Percentiles rank a stretch among this genome's conserved stretches.
phyloP scores from a whole-genome alignment of 2,888 invertebrate genomes.

The Agonopterix heracliana region DNA sequence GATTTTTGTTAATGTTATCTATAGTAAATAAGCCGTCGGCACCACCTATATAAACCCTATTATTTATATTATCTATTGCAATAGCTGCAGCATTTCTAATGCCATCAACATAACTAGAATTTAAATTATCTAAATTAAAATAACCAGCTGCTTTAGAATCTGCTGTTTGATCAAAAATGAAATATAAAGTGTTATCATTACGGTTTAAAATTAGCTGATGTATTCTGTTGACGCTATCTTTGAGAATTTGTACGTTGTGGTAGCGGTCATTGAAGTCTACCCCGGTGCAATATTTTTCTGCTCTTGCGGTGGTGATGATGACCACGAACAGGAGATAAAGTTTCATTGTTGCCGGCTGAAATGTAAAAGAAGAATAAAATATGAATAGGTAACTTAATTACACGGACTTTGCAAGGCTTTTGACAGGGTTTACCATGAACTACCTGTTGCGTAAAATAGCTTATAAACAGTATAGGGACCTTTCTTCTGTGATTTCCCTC shows the following conservation, averaged over 20 bases:
- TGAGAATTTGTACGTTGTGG: slow-evolving; percentile 46
- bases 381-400: no score
- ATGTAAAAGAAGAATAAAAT: no score
- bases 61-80: slow-evolving; percentile 44
- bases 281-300: slow-evolving; percentile 42
- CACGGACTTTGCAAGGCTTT: no score
- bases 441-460: no score
- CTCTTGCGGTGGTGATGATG: slow-evolving; percentile 24
- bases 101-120: slow-evolving; percentile 41
- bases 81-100: slow-evolving; percentile 55
- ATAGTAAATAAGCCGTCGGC: slow-evolving; percentile 50
- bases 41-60: slow-evolving; percentile 52
- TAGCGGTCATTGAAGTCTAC: slow-evolving; percentile 45
- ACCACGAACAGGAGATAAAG: slow-evolving; percentile 22
- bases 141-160: slow-evolving; percentile 37
- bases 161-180: slow-evolving; percentile 51
- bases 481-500: no score
- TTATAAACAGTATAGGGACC: no score
- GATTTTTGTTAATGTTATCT: slow-evolving; percentile 37
- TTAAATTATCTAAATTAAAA: slow-evolving; percentile 35
- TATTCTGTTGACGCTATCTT: slow-evolving; percentile 52
- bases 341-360: slow-evolving; percentile 20
- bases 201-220: slow-evolving; percentile 44
- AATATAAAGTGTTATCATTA: slow-evolving; percentile 53
- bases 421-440: no score